Evolutionary conservation across 2,113 vertebrate genomes (phyloP).

Genomic region (Rallus limicola): DNA sequence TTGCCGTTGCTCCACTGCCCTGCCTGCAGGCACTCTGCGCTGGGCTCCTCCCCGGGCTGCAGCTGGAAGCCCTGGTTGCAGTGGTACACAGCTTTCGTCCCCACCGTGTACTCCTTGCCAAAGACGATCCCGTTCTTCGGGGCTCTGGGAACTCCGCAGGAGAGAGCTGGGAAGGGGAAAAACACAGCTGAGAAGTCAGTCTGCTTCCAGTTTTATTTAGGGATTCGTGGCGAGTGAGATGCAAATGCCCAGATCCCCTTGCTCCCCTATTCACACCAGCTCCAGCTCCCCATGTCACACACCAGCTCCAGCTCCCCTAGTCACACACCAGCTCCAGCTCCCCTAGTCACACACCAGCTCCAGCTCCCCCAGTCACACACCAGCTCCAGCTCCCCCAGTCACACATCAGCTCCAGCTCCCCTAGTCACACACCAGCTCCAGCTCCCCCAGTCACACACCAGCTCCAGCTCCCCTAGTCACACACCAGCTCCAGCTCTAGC

Average conservation of each 20-base stretch:
- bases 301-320: too few species aligned
- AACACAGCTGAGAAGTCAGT: fast-evolving
- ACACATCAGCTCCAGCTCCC: neutral
- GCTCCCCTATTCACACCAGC: neutral
- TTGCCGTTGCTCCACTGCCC: constrained; percentile 92
- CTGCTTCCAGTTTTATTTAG: neutral
- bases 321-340: neutral
- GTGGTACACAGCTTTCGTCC: constrained; percentile 88
- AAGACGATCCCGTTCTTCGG: constrained; percentile 89
- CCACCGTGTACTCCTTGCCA: constrained; percentile 92
- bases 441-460: neutral
- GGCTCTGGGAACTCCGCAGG: constrained; percentile 90
- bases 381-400: neutral
- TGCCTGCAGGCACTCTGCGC: constrained; percentile 84
- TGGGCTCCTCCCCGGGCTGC: constrained; percentile 72
- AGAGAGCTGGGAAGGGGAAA: constrained; percentile 80
- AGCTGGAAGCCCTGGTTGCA: constrained; percentile 91
- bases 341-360: too few species aligned
- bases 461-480: neutral
- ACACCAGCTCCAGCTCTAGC: neutral
- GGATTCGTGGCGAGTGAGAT: neutral
- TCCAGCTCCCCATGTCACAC: neutral
- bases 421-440: neutral
- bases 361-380: too few species aligned
- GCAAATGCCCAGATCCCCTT: fast-evolving